These are phyloP conservation scores for Simalia tracyae DNA, from an alignment of 2,797 vertebrate genomes.

Conservation along the genomic window DNA sequence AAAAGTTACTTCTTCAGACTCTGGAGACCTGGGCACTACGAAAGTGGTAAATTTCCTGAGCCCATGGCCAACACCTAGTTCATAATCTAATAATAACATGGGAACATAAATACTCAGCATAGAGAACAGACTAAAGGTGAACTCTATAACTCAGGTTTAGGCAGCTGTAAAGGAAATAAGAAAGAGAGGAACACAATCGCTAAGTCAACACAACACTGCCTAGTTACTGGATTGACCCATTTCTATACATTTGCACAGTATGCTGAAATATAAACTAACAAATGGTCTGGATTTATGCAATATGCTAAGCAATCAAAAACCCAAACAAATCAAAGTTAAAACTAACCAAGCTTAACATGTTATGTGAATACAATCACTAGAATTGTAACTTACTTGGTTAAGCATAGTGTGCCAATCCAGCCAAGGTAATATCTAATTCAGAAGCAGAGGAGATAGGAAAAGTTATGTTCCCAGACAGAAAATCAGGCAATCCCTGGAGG, in stretches of 20 bases:
- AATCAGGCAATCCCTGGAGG: no score
- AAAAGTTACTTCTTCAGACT: conserved; percentile 20
- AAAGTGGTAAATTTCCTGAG: conserved; percentile 29
- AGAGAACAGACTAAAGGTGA: not conserved
- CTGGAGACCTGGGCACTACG: not conserved
- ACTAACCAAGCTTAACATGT: not conserved
- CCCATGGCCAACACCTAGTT: not conserved
- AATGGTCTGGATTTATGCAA: no score
- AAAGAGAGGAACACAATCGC: not conserved
- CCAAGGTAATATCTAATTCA: not conserved
- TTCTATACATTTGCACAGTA: not conserved
- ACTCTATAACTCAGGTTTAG: not conserved
- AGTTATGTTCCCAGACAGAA: not conserved
- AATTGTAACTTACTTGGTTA: not conserved
- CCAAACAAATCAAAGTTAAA: not conserved
- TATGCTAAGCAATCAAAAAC: not conserved
- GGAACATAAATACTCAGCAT: not conserved
- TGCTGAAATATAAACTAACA: not conserved
- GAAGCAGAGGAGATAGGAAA: not conserved
- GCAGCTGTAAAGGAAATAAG: not conserved
- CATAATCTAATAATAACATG: conserved; percentile 20
- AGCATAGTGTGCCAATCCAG: not conserved
- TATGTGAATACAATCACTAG: not conserved
- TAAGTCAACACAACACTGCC: not conserved
- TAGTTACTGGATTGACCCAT: not conserved